Percentiles rank a stretch among this genome's conserved stretches.
phyloP scores from a whole-genome alignment of 2,888 invertebrate species.

The Rugalucina vietnamica region DNA sequence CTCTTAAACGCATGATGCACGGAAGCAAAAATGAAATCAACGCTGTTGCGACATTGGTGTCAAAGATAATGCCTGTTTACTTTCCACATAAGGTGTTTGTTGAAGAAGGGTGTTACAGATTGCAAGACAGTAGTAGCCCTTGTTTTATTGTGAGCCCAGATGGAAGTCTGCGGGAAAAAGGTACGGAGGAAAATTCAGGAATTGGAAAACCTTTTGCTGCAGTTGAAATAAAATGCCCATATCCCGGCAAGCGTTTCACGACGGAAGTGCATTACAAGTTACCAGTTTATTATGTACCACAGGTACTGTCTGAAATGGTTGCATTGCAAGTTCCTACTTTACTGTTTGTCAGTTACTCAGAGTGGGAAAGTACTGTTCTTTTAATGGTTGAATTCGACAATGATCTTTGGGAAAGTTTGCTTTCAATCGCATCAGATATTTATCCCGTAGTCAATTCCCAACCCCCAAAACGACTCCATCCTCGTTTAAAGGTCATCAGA shows the following conservation, averaged over 20 bases:
- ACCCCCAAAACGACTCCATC: slow-evolving; percentile 9
- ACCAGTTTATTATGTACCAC: slow-evolving; percentile 18
- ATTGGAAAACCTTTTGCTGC: background rate
- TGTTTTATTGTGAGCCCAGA: slow-evolving; percentile 1
- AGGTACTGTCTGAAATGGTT: slow-evolving; percentile 29
- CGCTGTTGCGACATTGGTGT: background rate
- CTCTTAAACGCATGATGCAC: background rate
- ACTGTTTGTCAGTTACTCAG: slow-evolving; percentile 31
- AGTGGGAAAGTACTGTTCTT: slow-evolving; percentile 7
- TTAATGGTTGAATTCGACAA: slow-evolving; percentile 3
- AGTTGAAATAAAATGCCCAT: background rate
- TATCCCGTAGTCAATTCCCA: slow-evolving; percentile 13
- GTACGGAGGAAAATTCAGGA: too few relatives aligned
- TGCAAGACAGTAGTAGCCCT: background rate
- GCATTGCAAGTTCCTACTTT: slow-evolving; percentile 35
- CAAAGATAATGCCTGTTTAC: background rate
- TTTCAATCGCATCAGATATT: background rate
- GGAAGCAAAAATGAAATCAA: background rate
- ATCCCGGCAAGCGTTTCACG: background rate
- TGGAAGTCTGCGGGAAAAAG: background rate
- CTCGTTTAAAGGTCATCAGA: background rate
- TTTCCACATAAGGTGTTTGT: background rate
- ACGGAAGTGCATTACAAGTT: background rate
- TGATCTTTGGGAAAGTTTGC: background rate
- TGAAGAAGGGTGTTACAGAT: slow-evolving; percentile 4